Percentiles rank a stretch among this genome's conserved stretches.
Evolutionary conservation across 2,888 invertebrate species (phyloP).

Genomic region (Smittia sp.): DNA sequence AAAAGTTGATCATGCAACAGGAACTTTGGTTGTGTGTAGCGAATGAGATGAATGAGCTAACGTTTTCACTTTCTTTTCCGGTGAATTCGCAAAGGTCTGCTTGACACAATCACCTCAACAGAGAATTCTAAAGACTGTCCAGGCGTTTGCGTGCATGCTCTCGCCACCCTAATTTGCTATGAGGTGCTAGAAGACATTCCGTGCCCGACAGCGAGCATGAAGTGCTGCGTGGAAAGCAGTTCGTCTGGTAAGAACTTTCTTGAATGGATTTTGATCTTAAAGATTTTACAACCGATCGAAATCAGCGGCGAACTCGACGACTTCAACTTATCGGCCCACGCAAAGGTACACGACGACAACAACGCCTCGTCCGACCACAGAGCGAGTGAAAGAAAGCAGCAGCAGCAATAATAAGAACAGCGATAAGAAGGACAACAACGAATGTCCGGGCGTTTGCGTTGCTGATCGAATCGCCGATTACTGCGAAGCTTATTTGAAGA

Average conservation of each 20-base stretch:
- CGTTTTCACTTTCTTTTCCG: conserved; percentile 35
- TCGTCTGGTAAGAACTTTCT: conserved; percentile 56
- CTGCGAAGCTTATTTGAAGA: conserved; percentile 79
- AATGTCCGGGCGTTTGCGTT: conserved; percentile 80
- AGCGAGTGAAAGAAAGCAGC: conserved; percentile 42
- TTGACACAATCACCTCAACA: conserved; percentile 82
- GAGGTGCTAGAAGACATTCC: conserved; percentile 78
- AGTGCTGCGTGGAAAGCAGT: conserved; percentile 77
- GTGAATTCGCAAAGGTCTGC: conserved; percentile 60
- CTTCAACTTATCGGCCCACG: conserved; percentile 20
- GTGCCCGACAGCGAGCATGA: conserved; percentile 77
- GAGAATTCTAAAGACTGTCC: conserved; percentile 84
- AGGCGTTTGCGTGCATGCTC: conserved; percentile 80
- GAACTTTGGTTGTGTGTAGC: background rate
- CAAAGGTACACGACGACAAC: conserved; percentile 45
- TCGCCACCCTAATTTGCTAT: conserved; percentile 82
- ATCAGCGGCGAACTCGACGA: conserved; percentile 44
- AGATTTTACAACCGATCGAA: conserved; percentile 41
- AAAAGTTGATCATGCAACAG: background rate
- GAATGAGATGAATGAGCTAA: conserved; percentile 29
- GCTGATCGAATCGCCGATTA: conserved; percentile 77
- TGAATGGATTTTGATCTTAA: no score
- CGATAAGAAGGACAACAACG: conserved; percentile 28
- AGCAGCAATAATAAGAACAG: conserved; percentile 42
- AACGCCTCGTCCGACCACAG: conserved; percentile 45